These are phyloP conservation scores for Sycophaga agraensis DNA, from an alignment of 1,140 invertebrate genomes.

Conservation along the genomic window DNA sequence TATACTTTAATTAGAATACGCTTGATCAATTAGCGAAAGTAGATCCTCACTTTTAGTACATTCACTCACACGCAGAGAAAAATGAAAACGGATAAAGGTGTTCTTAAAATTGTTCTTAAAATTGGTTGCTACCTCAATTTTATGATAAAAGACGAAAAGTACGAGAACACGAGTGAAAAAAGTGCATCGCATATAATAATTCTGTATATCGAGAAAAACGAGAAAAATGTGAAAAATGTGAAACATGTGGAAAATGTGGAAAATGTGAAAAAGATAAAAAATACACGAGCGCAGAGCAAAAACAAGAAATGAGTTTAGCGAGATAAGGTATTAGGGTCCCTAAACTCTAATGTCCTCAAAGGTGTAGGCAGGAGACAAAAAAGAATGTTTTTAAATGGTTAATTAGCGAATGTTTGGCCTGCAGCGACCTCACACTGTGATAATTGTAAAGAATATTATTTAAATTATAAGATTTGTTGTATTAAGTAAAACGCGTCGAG, in stretches of 20 bases:
- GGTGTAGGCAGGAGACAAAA: slow-evolving; percentile 6
- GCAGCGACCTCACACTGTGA: slow-evolving; percentile 58
- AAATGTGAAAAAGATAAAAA: slow-evolving; percentile 1
- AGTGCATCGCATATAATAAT: slow-evolving; percentile 27
- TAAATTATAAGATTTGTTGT: slow-evolving; percentile 50
- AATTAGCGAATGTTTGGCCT: slow-evolving; percentile 42
- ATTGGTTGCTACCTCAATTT: slow-evolving; percentile 56
- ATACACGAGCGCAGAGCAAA: background rate
- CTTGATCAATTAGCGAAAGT: slow-evolving; percentile 49
- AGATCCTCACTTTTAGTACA: slow-evolving; percentile 53
- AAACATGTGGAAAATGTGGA: no score
- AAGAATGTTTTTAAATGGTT: slow-evolving; percentile 26
- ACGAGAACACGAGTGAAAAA: background rate
- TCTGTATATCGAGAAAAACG: slow-evolving; percentile 30
- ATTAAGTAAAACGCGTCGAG: slow-evolving; percentile 37
- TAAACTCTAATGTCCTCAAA: no score
- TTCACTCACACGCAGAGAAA: slow-evolving; percentile 35
- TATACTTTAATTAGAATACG: slow-evolving; percentile 52
- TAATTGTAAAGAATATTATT: slow-evolving; percentile 58
- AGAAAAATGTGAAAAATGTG: slow-evolving; percentile 11
- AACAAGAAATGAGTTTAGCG: slow-evolving; percentile 14
- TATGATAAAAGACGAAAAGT: slow-evolving; percentile 35
- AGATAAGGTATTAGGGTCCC: background rate
- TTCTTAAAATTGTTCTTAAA: slow-evolving; percentile 45
- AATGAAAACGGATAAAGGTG: slow-evolving; percentile 27